Conservation (phyloP, 1,140 invertebrate species). For the Calephelis nemesis region DNA sequence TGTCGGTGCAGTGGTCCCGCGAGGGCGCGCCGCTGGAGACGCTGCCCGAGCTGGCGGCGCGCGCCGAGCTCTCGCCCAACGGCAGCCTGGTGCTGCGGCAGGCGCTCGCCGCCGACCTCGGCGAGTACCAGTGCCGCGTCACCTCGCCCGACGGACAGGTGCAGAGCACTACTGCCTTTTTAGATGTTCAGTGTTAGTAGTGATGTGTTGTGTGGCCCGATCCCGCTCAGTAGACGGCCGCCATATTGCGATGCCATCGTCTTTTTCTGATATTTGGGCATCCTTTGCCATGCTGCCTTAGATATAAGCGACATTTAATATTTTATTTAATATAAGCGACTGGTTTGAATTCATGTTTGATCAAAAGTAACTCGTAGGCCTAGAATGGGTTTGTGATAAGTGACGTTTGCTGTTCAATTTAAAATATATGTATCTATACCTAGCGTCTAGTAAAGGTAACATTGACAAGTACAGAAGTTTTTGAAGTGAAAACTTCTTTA, state of each 20-base stretch:
- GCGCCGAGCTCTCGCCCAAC: slow-evolving; percentile 82
- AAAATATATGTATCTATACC: no score
- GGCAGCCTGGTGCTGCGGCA: slow-evolving; percentile 88
- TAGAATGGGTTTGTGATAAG: no score
- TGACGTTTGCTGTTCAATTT: no score
- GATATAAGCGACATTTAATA: no score
- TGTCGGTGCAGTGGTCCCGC: slow-evolving; percentile 85
- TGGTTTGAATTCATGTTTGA: no score
- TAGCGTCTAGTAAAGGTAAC: no score
- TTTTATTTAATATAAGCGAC: no score
- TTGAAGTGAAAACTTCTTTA: no score
- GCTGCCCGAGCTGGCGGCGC: slow-evolving; percentile 82
- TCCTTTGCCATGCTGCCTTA: not conserved
- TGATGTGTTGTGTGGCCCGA: not conserved
- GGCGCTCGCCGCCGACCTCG: slow-evolving; percentile 89
- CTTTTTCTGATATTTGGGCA: not conserved
- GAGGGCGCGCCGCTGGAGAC: slow-evolving; percentile 82
- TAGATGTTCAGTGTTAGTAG: slow-evolving; percentile 96
- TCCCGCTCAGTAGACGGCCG: not conserved
- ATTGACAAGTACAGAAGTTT: no score
- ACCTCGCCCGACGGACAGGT: slow-evolving; percentile 88
- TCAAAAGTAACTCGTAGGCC: no score
- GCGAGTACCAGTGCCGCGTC: slow-evolving; percentile 94
- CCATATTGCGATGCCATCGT: not conserved
- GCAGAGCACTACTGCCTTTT: slow-evolving; percentile 92